These are phyloP conservation scores for Ceyx cyanopectus DNA, from an alignment of 2,113 vertebrate genomes.

Conservation along the genomic window DNA sequence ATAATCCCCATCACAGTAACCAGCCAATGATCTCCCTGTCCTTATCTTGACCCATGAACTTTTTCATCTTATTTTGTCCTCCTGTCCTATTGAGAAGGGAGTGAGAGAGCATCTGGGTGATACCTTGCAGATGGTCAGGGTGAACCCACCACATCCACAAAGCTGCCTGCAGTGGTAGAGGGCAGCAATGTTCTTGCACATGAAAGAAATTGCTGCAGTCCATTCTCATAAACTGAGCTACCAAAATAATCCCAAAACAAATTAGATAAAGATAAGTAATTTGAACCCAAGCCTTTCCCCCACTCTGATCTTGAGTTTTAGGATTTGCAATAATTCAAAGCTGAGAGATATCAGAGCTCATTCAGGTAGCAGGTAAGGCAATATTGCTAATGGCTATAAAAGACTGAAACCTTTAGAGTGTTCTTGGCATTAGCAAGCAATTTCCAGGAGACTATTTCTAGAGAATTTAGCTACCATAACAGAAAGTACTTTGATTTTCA, in stretches of 20 bases:
- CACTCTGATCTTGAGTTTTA: background rate
- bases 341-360: background rate
- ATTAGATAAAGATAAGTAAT: background rate
- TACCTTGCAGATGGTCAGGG: background rate
- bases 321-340: background rate
- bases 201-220: background rate
- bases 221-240: background rate
- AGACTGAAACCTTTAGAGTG: background rate
- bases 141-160: background rate
- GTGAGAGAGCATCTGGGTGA: background rate
- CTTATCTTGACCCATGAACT: accelerated
- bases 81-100: background rate
- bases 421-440: background rate
- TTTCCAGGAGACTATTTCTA: background rate
- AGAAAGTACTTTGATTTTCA: background rate
- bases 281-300: background rate
- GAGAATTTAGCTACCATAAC: background rate
- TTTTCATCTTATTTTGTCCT: background rate
- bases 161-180: background rate
- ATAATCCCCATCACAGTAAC: background rate
- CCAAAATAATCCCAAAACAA: background rate
- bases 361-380: background rate
- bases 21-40: background rate
- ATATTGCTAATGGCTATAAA: background rate
- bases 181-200: background rate